Evolutionary conservation across 2,888 invertebrate genomes (phyloP).

Genomic region (Corbicula japonica): DNA sequence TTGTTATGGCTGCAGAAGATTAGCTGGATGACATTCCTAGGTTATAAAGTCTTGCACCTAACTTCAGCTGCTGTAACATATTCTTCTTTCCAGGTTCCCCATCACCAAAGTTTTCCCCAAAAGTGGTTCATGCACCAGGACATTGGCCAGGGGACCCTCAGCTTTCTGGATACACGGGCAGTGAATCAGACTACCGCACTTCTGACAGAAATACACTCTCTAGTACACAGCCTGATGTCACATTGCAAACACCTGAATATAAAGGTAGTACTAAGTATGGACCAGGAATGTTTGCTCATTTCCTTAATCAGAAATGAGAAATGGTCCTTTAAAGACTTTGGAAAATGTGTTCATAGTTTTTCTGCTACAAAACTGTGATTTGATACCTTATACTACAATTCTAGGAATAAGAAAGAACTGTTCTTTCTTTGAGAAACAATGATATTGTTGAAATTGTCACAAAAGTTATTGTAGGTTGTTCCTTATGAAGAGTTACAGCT

Average conservation of each 20-base stretch:
- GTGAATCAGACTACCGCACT: slow-evolving; percentile 66
- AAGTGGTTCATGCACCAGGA: slow-evolving; percentile 50
- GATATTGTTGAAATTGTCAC: too few relatives aligned
- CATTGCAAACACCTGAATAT: slow-evolving; percentile 75
- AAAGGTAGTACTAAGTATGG: slow-evolving; percentile 72
- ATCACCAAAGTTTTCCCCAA: slow-evolving; percentile 43
- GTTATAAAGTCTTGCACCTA: too few relatives aligned
- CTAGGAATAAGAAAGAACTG: too few relatives aligned
- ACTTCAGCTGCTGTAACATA: too few relatives aligned
- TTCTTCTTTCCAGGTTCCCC: slow-evolving; percentile 58
- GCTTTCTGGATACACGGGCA: slow-evolving; percentile 63
- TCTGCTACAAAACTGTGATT: not conserved
- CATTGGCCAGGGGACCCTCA: slow-evolving; percentile 76
- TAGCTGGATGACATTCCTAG: too few relatives aligned
- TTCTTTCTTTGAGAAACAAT: too few relatives aligned
- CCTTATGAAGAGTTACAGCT: too few relatives aligned
- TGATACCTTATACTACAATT: too few relatives aligned
- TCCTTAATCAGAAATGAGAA: slow-evolving; percentile 48
- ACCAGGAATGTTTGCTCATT: slow-evolving; percentile 63
- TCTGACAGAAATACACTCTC: slow-evolving; percentile 68
- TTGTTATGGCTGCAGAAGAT: too few relatives aligned
- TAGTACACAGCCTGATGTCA: slow-evolving; percentile 79
- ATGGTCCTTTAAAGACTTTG: not conserved
- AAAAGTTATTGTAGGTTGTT: too few relatives aligned
- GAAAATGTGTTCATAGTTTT: not conserved